Percentiles rank a stretch among this genome's conserved stretches.
These are phyloP conservation scores for Eupleurogrammus muticus DNA, from an alignment of 2,797 vertebrate species.

Conservation along the genomic window DNA sequence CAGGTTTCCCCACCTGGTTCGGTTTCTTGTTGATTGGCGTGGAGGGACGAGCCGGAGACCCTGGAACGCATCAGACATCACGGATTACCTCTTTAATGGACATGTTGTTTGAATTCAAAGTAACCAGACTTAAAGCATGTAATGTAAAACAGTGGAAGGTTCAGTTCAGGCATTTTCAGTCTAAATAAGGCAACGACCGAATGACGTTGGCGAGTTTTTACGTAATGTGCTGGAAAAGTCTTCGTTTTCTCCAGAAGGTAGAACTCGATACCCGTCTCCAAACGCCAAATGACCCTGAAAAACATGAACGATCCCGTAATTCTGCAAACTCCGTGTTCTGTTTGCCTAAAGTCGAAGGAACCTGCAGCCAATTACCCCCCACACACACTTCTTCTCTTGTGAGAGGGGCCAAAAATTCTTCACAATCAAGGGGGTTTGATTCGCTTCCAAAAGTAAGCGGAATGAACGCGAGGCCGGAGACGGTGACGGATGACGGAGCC, in stretches of 20 bases:
- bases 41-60: slow-evolving; percentile 57
- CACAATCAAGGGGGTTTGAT: slow-evolving; percentile 64
- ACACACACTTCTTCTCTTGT: background rate
- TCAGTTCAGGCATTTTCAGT: background rate
- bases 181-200: slow-evolving; percentile 25
- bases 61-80: slow-evolving; percentile 50
- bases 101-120: too few relatives aligned
- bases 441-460: slow-evolving; percentile 55
- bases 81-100: background rate
- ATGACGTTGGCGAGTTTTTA: slow-evolving; percentile 19
- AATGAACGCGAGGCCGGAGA: slow-evolving; percentile 53
- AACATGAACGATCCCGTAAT: slow-evolving; percentile 52
- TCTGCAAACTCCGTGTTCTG: slow-evolving; percentile 23
- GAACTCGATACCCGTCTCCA: slow-evolving; percentile 21
- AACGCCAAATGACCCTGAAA: slow-evolving; percentile 49
- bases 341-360: slow-evolving; percentile 56
- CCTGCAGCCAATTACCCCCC: slow-evolving; percentile 67
- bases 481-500: slow-evolving; percentile 54
- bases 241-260: background rate
- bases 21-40: slow-evolving; percentile 68
- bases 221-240: slow-evolving; percentile 47
- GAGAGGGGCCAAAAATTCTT: slow-evolving; percentile 63
- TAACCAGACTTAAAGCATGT: background rate
- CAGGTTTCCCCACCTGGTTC: slow-evolving; percentile 75
- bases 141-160: slow-evolving; percentile 59